phyloP scores from a whole-genome alignment of 2,113 vertebrate species.

The Corythaeola cristata region DNA sequence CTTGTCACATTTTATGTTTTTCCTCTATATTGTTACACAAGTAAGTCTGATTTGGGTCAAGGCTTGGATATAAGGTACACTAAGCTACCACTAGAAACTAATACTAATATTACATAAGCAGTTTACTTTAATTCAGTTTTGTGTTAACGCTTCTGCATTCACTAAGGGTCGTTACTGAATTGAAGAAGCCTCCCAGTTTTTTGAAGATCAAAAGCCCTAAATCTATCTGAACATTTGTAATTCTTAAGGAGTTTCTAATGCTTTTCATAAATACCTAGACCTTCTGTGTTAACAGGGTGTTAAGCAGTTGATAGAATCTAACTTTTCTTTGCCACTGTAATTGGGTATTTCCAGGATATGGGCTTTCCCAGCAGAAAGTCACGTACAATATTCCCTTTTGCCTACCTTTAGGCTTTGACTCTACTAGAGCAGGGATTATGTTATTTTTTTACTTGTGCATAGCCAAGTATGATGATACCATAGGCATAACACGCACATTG shows the following conservation, averaged over 20 bases:
- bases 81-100: neutral
- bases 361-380: neutral
- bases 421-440: neutral
- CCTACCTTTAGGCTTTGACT: neutral
- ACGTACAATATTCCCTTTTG: conserved; percentile 1
- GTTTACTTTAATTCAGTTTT: neutral
- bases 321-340: neutral
- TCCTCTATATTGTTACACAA: neutral
- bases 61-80: neutral
- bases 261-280: neutral
- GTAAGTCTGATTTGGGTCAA: neutral
- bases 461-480: neutral
- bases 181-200: neutral
- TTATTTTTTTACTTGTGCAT: neutral
- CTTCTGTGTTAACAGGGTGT: neutral
- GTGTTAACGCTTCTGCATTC: neutral
- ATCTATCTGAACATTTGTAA: neutral
- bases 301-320: neutral
- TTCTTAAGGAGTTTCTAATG: neutral
- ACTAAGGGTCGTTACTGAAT: neutral
- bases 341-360: conserved; percentile 12
- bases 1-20: neutral
- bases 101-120: neutral
- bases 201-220: neutral
- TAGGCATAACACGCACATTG: neutral